Evolutionary conservation across 2,797 vertebrate species (phyloP).

Genomic region (Graptemys geographica): DNA sequence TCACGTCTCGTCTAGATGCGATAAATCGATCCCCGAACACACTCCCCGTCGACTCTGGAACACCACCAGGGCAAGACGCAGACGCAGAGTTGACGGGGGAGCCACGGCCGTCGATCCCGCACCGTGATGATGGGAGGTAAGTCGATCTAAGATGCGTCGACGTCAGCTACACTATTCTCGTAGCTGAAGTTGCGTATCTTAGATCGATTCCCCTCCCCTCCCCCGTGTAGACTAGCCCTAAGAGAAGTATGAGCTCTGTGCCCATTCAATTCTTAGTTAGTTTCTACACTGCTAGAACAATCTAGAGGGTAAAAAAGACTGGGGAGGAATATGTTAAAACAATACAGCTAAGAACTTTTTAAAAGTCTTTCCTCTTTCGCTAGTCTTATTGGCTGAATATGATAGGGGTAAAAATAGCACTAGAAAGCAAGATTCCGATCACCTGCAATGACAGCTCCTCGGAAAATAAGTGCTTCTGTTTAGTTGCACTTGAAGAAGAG

Average conservation of each 20-base stretch:
- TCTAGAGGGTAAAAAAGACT: not conserved
- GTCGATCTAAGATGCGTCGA: too few relatives aligned
- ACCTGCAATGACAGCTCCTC: not conserved
- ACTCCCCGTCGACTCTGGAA: too few relatives aligned
- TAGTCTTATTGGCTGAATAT: not conserved
- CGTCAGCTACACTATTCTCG: too few relatives aligned
- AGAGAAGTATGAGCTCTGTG: not conserved
- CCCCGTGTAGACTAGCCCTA: too few relatives aligned
- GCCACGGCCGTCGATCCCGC: too few relatives aligned
- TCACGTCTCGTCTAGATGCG: too few relatives aligned
- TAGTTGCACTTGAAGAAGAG: not conserved
- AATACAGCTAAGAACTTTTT: not conserved
- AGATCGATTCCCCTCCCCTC: too few relatives aligned
- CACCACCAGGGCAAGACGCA: too few relatives aligned
- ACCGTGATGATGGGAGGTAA: too few relatives aligned
- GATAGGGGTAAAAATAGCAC: rapidly evolving
- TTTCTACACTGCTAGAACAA: not conserved
- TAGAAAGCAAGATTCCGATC: not conserved
- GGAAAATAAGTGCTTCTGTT: not conserved
- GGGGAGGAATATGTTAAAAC: not conserved
- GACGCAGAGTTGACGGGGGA: too few relatives aligned
- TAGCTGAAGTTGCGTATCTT: too few relatives aligned
- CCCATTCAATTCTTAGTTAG: not conserved
- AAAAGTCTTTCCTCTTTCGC: not conserved
- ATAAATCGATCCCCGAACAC: too few relatives aligned